A percentile compares a stretch with the other conserved stretches of the same genome.
phyloP scores from a whole-genome alignment of 53 echinoderm and acorn worm species.

The Paracentrotus lividus region DNA sequence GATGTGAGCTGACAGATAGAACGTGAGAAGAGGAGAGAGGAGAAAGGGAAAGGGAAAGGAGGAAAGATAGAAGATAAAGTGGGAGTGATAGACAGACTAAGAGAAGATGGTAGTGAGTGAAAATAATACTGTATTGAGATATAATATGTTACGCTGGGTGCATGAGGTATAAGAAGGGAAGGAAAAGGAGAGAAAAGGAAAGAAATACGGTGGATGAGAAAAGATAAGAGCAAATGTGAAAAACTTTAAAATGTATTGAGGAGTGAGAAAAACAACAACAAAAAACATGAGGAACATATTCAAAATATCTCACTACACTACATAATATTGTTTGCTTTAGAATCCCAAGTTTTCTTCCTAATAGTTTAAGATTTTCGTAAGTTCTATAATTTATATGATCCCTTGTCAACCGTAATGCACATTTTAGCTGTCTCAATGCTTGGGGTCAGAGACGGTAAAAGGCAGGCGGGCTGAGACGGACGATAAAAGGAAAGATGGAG shows the following conservation, averaged over 20 bases:
- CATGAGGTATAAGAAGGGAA: not conserved
- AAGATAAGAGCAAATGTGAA: not conserved
- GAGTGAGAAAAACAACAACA: too few relatives aligned
- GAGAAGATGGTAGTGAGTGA: not conserved
- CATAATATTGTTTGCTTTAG: too few relatives aligned
- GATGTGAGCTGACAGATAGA: not conserved
- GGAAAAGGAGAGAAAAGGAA: not conserved
- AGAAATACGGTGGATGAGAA: not conserved
- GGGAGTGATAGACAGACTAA: not conserved
- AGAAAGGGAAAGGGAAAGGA: not conserved
- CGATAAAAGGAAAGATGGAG: conserved; percentile 1
- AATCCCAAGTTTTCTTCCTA: not conserved
- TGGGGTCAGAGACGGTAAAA: conserved; percentile 25
- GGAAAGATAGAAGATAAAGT: not conserved
- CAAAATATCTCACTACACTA: too few relatives aligned
- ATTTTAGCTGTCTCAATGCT: not conserved
- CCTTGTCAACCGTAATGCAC: not conserved
- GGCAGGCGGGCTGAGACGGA: conserved; percentile 22
- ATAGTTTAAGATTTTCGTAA: not conserved
- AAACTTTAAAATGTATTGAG: not conserved
- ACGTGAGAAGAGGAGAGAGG: not conserved
- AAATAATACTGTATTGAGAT: not conserved
- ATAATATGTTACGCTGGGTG: not conserved
- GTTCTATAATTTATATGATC: not conserved
- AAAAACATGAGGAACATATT: too few relatives aligned